A percentile compares a stretch with the other conserved stretches of the same genome.
These are phyloP conservation scores for Cygnus olor DNA, from an alignment of 2,797 vertebrate genomes.

Conservation along the genomic window DNA sequence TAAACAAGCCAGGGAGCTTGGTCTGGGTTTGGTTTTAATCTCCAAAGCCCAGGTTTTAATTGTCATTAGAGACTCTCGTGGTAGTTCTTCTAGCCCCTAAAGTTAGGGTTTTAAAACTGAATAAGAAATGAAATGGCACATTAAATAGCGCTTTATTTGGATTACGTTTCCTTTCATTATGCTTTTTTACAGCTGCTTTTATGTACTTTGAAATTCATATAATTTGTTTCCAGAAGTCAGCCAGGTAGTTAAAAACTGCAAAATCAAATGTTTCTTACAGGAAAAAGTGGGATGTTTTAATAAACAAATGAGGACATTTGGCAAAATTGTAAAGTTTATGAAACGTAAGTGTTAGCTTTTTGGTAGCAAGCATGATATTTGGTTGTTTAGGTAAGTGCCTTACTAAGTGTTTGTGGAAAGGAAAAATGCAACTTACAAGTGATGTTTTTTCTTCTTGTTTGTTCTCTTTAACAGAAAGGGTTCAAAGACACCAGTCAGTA, in stretches of 20 bases:
- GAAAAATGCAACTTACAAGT: conserved; percentile 85
- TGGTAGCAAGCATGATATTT: conserved; percentile 75
- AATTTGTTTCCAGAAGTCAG: conserved; percentile 33
- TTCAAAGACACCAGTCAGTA: conserved; percentile 99
- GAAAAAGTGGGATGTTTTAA: background rate
- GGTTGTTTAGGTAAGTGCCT: conserved; percentile 84
- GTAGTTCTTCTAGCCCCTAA: background rate
- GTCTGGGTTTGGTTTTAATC: background rate
- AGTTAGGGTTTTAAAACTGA: conserved; percentile 22
- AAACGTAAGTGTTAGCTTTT: conserved; percentile 64
- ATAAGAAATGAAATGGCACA: background rate
- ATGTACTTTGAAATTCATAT: conserved; percentile 14
- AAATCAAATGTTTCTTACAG: conserved; percentile 22
- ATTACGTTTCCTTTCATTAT: conserved; percentile 1
- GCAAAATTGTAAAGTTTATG: conserved; percentile 69
- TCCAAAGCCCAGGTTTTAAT: background rate
- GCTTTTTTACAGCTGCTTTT: conserved; percentile 5
- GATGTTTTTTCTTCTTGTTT: conserved; percentile 84
- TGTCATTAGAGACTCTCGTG: background rate
- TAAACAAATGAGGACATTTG: conserved; percentile 60
- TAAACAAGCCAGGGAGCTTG: background rate
- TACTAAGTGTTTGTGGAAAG: conserved; percentile 84
- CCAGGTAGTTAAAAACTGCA: conserved; percentile 37
- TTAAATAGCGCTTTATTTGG: conserved; percentile 37
- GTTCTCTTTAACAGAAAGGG: conserved; percentile 93